Percentiles rank a stretch among this genome's conserved stretches.
These are phyloP conservation scores for Coilia nasus DNA, from an alignment of 2,797 vertebrate genomes.

Conservation along the genomic window DNA sequence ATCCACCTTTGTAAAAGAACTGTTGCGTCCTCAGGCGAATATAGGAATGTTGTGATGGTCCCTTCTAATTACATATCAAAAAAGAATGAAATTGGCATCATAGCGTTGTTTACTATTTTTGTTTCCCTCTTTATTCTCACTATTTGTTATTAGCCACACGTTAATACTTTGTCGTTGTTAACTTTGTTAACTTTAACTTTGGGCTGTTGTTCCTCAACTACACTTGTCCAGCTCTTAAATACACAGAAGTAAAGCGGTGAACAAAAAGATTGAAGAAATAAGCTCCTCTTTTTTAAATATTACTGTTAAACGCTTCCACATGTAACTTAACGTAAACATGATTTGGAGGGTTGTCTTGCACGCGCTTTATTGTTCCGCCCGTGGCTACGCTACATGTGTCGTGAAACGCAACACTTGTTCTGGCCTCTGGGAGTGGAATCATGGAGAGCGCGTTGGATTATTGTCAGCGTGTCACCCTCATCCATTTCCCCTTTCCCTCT, in stretches of 20 bases:
- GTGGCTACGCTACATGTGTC: neutral
- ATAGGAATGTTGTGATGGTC: constrained; percentile 65
- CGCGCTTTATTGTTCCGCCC: neutral
- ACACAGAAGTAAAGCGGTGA: neutral
- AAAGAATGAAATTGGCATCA: constrained; percentile 21
- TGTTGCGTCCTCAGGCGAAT: constrained; percentile 62
- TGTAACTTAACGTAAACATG: neutral
- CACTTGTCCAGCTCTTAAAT: neutral
- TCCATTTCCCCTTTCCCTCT: constrained; percentile 74
- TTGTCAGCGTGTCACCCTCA: constrained; percentile 46
- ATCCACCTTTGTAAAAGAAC: constrained; percentile 69
- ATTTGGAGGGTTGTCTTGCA: neutral
- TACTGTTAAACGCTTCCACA: neutral
- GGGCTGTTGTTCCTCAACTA: neutral
- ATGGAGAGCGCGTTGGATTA: constrained; percentile 54
- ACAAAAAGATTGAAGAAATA: neutral
- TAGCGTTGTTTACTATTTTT: neutral
- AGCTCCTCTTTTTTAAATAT: neutral
- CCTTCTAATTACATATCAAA: constrained; percentile 27
- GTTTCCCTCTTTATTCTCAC: too few relatives aligned
- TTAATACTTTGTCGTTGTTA: neutral
- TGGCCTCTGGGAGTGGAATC: constrained; percentile 50
- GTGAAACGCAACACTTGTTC: neutral
- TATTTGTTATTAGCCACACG: neutral
- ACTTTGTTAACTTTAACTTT: neutral